Evolutionary conservation across 2,888 invertebrate genomes (phyloP), one percentile per base, ranked within the genome.

Genomic region (Allolobophora icterica): DNA sequence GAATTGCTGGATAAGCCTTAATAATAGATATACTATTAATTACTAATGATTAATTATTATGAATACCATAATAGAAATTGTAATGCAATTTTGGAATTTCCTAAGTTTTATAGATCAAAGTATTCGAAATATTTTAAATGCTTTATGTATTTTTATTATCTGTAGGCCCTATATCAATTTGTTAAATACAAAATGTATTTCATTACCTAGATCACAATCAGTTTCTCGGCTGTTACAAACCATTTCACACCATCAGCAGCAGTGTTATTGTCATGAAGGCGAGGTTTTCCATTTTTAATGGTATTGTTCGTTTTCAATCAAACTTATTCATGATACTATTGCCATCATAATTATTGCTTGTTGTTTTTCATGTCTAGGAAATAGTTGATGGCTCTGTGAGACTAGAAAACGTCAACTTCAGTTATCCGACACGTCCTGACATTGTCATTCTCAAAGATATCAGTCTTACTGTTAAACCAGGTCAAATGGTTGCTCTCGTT

Each of bases 371-470:
- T n/a, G n/a, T 11, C 30, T n/a, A 71, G 71, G 8, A 30, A 71
- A 71, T 34, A 21, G 45, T 91, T 21, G 71, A 45, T 35, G 93
- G 93, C 11, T 89, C 84, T 21, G 91, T 94, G 21, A 89, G 89
- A n/a, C 92, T 93, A 84, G 90, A 90, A 35, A 84, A 91, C 34
- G 91, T 92, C 19, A 38, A 92, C 84, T 95, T 95, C 93, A 93
- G 92, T 34, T 95, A 94, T 91, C 95, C 95, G 17, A 94, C 94
- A 5, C 93, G 95, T 19, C 94, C 95, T 19, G 94, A 94, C 90
- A 94, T 94, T 3, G 93, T 93, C 42, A 94, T 95, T 42, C 92
- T 95, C 42, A 93, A 93, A 90, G 94, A 94, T 58, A 91, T 95
- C 83, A 93, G 83, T 90, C 33, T 91, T 13, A n/a, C 35, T 13